Conservation (phyloP, 2,113 vertebrate genomes). For the Oriolus oriolus region DNA sequence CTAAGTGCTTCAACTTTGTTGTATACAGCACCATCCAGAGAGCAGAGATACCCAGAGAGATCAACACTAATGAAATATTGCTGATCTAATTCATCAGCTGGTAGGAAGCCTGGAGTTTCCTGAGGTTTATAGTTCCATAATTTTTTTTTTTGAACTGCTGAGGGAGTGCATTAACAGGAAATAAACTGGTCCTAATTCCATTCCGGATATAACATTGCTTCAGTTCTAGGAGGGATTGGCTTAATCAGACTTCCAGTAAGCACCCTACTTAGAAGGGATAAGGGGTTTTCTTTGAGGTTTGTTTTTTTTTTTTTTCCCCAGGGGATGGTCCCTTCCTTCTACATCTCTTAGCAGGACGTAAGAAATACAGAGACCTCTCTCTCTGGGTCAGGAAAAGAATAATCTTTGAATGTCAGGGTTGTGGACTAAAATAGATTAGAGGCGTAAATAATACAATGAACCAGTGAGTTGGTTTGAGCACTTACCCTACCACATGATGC, state of each 20-base stretch:
- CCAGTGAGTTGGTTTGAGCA: neutral
- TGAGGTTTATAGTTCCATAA: neutral
- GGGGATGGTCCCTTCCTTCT: neutral
- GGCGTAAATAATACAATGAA: neutral
- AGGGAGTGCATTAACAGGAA: neutral
- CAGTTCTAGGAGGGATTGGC: neutral
- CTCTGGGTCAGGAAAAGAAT: neutral
- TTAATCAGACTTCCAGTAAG: neutral
- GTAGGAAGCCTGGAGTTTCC: neutral
- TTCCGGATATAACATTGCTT: neutral
- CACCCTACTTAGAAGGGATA: neutral
- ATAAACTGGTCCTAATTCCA: neutral
- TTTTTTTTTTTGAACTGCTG: neutral
- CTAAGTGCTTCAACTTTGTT: neutral
- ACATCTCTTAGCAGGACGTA: neutral
- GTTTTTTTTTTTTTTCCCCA: neutral
- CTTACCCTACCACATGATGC: neutral
- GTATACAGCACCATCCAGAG: neutral
- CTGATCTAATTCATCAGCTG: neutral
- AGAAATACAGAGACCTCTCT: neutral
- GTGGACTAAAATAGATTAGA: slow-evolving; percentile 33
- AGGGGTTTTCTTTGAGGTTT: accelerated
- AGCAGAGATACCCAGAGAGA: neutral
- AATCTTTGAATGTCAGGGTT: slow-evolving; percentile 9
- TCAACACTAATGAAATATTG: neutral